Percentiles rank a stretch among this genome's conserved stretches.
Evolutionary conservation across 1,140 invertebrate species (phyloP).

Genomic region (Heliconius hewitsoni): DNA sequence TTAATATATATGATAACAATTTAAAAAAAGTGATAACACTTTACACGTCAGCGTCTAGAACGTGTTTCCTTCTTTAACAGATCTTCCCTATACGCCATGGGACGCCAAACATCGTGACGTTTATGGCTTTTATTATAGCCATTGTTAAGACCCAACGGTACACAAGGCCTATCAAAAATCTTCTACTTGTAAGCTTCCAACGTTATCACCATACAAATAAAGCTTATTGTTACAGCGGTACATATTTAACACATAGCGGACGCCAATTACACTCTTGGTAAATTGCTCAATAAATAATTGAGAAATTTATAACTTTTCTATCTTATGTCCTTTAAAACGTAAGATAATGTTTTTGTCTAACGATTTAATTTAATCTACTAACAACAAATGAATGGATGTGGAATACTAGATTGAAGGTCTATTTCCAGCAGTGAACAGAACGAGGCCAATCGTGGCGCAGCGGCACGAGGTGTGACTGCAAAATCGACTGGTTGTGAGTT

Average conservation of each 20-base stretch:
- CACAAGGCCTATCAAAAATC: conserved; percentile 21
- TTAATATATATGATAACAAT: background rate
- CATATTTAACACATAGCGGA: conserved; percentile 10
- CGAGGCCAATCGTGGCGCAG: too few relatives aligned
- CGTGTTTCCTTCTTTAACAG: conserved; percentile 73
- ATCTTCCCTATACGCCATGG: conserved; percentile 65
- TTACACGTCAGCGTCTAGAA: conserved; percentile 48
- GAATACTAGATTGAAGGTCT: too few relatives aligned
- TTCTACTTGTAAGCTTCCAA: background rate
- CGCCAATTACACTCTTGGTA: conserved; percentile 21
- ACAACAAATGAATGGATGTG: too few relatives aligned
- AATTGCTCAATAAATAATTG: conserved; percentile 23
- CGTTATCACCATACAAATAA: conserved; percentile 10
- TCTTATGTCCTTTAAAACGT: too few relatives aligned
- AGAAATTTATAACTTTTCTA: conserved; percentile 2
- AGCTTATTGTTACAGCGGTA: conserved; percentile 9
- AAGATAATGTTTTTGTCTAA: too few relatives aligned
- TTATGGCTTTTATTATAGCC: conserved; percentile 73
- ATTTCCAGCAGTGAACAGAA: too few relatives aligned
- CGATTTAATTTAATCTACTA: too few relatives aligned
- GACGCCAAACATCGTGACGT: conserved; percentile 75
- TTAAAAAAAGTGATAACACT: background rate
- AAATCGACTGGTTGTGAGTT: too few relatives aligned
- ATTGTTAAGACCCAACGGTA: conserved; percentile 61
- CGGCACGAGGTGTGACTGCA: too few relatives aligned